Base-by-base conservation (phyloP, 2,113 vertebrate species). In the Blennius ocellaris region DNA sequence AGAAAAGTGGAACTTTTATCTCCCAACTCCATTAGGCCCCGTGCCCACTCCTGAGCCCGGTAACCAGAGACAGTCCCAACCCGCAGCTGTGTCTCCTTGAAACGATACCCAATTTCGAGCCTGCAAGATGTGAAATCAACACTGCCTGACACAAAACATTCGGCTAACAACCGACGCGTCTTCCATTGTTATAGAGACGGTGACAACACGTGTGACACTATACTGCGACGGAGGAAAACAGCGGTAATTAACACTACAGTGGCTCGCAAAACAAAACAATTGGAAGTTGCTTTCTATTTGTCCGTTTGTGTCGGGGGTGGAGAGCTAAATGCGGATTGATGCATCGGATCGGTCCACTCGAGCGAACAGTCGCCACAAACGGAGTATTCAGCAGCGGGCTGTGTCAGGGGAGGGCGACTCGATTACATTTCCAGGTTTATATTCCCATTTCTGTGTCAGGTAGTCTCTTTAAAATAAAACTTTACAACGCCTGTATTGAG, bases 1-100 rank as follows among this genome's bases (percentile, higher is more conserved):
- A 48, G 65, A 81, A 58, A 55, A 76, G 54, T 74, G 47, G 69
- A 75, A 81, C 76, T 70, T 82, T 54, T 76, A 74, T 85, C 71
- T 76, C 54, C 49, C 8, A 53, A 11, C 58, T 79, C 69, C 79
- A 85, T 91, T 89, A 84, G 73, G 76, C 71, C 8, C 43, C 0
- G 40, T 74, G 74, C 85, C 76, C 59, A 79, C 63, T 69, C 51
- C 65, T 64, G n/a, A 61, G 63, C 47, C 50, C 38, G 70, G 73
- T 41, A 81, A 87, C 64, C 54, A 59, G 60, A 80, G 74, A 76
- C 53, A 16, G 63, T 52, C 59, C 52, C 72, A 65, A 43, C 57
- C 69, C 75, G 47, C 43, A 51, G 69, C 43, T 11, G 2, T 57
- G 69, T 74, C 73, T 77, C 49, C 69, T 76, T 65, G 60, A 83